phyloP scores from a whole-genome alignment of 2,888 invertebrate genomes.

The Scaeva pyrastri region DNA sequence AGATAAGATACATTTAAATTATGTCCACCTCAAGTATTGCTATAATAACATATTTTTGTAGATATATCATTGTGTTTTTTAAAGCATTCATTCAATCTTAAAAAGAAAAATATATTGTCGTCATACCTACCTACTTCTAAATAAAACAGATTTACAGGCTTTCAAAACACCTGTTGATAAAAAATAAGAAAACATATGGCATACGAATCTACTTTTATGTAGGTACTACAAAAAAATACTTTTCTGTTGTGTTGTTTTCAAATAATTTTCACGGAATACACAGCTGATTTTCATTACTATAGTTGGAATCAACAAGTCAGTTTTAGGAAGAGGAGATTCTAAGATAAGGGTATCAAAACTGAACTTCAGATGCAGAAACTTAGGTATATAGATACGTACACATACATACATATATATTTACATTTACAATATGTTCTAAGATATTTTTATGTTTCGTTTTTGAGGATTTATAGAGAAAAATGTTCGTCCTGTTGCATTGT shows the following conservation, averaged over 20 bases:
- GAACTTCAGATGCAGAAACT: conserved; percentile 37
- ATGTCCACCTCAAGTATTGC: too few relatives aligned
- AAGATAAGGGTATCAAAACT: conserved; percentile 48
- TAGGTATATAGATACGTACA: background rate
- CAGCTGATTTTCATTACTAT: conserved; percentile 14
- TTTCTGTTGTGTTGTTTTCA: conserved; percentile 17
- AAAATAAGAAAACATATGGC: conserved; percentile 77
- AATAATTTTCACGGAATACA: conserved; percentile 41
- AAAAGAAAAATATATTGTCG: too few relatives aligned
- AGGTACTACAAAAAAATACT: background rate
- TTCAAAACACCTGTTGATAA: conserved; percentile 76
- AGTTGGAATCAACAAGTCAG: conserved; percentile 62
- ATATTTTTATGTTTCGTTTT: conserved; percentile 62
- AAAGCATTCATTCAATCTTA: too few relatives aligned
- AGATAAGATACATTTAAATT: too few relatives aligned
- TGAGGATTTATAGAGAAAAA: conserved; percentile 36
- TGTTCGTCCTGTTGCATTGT: conserved; percentile 65
- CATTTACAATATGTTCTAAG: background rate
- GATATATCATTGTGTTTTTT: too few relatives aligned
- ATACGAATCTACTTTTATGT: conserved; percentile 20
- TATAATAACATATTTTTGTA: too few relatives aligned
- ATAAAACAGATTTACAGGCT: conserved; percentile 31
- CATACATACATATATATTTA: background rate
- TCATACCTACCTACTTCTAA: conserved; percentile 30
- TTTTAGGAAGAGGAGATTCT: background rate